These are phyloP conservation scores for Romanomermis culicivorax DNA, from an alignment of 2,888 invertebrate genomes.

Conservation along the genomic window DNA sequence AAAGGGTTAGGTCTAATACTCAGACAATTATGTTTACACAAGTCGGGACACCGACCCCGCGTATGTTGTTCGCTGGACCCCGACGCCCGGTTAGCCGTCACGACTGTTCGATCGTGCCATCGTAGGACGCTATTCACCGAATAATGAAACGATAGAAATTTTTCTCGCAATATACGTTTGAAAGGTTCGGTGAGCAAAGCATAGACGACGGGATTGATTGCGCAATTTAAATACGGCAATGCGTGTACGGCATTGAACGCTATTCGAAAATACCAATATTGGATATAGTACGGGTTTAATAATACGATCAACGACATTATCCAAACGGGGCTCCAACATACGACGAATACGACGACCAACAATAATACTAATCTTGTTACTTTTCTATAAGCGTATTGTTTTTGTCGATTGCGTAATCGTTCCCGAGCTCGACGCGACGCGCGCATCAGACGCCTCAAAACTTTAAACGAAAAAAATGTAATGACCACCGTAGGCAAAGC, in stretches of 20 bases:
- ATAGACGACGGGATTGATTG: conserved; percentile 7
- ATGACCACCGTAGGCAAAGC: conserved; percentile 2
- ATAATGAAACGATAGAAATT: neutral
- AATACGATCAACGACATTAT: conserved; percentile 1
- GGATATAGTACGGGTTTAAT: neutral
- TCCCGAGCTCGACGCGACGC: conserved; percentile 1
- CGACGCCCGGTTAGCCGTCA: too few relatives aligned
- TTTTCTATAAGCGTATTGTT: neutral
- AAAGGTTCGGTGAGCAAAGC: neutral
- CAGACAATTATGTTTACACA: too few relatives aligned
- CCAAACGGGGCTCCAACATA: conserved; percentile 12
- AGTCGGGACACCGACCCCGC: too few relatives aligned
- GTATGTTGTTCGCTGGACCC: too few relatives aligned
- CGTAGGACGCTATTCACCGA: too few relatives aligned
- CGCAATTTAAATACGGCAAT: conserved; percentile 9
- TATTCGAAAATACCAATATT: neutral
- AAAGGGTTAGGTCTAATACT: too few relatives aligned
- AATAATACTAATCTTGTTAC: conserved; percentile 9
- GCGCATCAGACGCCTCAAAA: neutral
- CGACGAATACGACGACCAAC: conserved; percentile 7
- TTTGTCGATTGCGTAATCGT: neutral
- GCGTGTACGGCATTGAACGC: conserved; percentile 6
- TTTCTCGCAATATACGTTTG: neutral
- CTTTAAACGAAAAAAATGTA: neutral
- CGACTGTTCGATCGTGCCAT: too few relatives aligned